A percentile compares a stretch with the other conserved stretches of the same genome.
Conservation (phyloP, 2,888 invertebrate genomes). For the Palloptera scutellata region DNA sequence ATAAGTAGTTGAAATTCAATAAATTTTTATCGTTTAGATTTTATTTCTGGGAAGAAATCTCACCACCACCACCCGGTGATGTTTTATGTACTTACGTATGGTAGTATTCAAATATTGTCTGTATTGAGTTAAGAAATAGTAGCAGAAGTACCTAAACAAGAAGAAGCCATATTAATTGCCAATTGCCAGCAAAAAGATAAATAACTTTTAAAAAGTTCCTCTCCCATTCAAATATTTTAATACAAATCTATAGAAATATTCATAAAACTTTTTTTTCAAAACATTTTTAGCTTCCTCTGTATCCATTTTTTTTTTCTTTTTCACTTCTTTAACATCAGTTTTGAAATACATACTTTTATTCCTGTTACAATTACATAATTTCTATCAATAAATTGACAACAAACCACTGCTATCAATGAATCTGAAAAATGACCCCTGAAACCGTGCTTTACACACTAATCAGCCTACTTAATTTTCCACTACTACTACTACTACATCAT, state of each 20-base stretch:
- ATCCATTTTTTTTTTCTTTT: too few relatives aligned
- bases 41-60: conserved; percentile 1
- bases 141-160: too few relatives aligned
- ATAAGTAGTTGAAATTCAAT: conserved; percentile 15
- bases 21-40: conserved; percentile 24
- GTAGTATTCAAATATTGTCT: not conserved
- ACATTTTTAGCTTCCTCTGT: too few relatives aligned
- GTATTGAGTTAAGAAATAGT: not conserved
- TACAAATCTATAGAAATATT: too few relatives aligned
- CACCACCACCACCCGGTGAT: conserved; percentile 12
- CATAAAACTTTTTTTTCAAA: too few relatives aligned
- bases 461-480: conserved; percentile 32
- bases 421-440: conserved; percentile 44
- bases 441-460: conserved; percentile 51
- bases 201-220: not conserved
- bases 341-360: too few relatives aligned
- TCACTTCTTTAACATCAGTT: too few relatives aligned
- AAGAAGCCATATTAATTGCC: conserved; percentile 29
- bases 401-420: not conserved
- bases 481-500: conserved; percentile 33
- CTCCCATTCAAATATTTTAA: too few relatives aligned
- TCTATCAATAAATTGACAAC: too few relatives aligned
- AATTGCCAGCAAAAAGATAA: conserved; percentile 23
- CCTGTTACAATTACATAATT: too few relatives aligned
- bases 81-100: conserved; percentile 18